Evolutionary conservation across 2,797 vertebrate genomes (phyloP), one percentile per base, ranked within the genome.

Genomic region (Coranthus polyacanthus): DNA sequence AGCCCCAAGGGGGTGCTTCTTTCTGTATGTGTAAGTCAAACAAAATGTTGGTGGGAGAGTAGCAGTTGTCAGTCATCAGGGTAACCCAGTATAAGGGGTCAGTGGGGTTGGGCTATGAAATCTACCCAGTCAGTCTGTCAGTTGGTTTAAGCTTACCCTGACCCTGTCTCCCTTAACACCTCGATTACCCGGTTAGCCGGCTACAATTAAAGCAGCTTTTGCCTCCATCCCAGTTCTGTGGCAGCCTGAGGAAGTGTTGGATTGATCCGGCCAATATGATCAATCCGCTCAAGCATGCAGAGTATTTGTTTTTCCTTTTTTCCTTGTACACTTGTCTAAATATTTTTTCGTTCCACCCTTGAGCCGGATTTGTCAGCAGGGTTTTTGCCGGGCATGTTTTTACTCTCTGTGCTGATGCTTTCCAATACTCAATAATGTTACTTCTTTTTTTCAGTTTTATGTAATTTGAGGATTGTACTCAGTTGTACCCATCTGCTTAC

Each of bases 351-450:
- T 85, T 84, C 85, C 61, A 55, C 65, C 65, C 54, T 76, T 88
- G 75, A 92, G 88, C 83, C 68, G 76, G 91, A 89, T 93, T 92
- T 92, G 84, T 88, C 76, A 84, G 79, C 85, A 79, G 81, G 89
- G 89, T 86, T 88, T 91, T 85, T 62, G 47, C 67, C 9, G 37
- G 72, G 63, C 74, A 68, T 87, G 87, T 89, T 90, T 91, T 88
- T 62, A 68, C 72, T 84, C 61, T 46, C 38, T 54, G 34, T 71
- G 45, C 75, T 75, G 67, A 72, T 49, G 37, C 50, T 66, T 67
- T 86, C 73, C 72, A 63, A 55, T 44, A 39, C 65, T 77, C 50
- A 1, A 56, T 81, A 29, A 65, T 8, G 47, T 15, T 58, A 0
- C 4, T 15, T 69, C 56, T 71, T 39, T 39, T 43, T 26, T 41